Conservation (phyloP, 2,888 invertebrate species). For the Liodrosophila aerea region DNA sequence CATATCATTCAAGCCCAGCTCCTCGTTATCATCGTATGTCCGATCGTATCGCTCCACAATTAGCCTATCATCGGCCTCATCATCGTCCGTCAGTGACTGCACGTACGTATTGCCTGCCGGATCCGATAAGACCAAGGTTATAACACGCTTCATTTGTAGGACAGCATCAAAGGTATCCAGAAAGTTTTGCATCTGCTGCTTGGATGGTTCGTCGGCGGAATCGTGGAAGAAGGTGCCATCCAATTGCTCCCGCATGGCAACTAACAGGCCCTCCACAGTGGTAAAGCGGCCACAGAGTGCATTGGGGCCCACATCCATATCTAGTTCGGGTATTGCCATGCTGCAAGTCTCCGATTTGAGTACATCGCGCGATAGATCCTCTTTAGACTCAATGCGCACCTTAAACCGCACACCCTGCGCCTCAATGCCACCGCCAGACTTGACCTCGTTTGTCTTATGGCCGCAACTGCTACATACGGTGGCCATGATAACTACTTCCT, state of each 20-base stretch:
- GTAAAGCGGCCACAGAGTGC: slow-evolving; percentile 96
- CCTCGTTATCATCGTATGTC: slow-evolving; percentile 95
- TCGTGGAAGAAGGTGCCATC: slow-evolving; percentile 88
- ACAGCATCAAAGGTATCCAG: slow-evolving; percentile 87
- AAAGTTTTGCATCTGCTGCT: slow-evolving; percentile 86
- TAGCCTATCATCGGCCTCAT: slow-evolving; percentile 88
- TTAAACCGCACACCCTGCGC: slow-evolving; percentile 90
- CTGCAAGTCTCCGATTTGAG: slow-evolving; percentile 95
- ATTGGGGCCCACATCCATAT: slow-evolving; percentile 91
- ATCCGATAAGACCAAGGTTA: slow-evolving; percentile 95
- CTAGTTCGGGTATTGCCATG: slow-evolving; percentile 92
- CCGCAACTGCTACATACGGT: slow-evolving; percentile 96
- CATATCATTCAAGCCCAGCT: slow-evolving; percentile 97
- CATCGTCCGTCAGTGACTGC: slow-evolving; percentile 88
- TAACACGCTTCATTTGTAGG: slow-evolving; percentile 84
- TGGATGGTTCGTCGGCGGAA: slow-evolving; percentile 85
- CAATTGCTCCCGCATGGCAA: slow-evolving; percentile 90
- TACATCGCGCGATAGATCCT: slow-evolving; percentile 96
- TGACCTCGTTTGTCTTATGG: slow-evolving; percentile 96
- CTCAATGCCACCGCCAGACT: slow-evolving; percentile 95
- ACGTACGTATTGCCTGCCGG: slow-evolving; percentile 99
- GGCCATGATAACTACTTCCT: slow-evolving; percentile 99
- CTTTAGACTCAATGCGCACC: slow-evolving; percentile 86
- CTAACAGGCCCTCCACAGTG: slow-evolving; percentile 94
- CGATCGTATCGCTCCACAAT: slow-evolving; percentile 91